phyloP scores from a whole-genome alignment of 2,797 vertebrate genomes.

The Okamejei kenojei region DNA sequence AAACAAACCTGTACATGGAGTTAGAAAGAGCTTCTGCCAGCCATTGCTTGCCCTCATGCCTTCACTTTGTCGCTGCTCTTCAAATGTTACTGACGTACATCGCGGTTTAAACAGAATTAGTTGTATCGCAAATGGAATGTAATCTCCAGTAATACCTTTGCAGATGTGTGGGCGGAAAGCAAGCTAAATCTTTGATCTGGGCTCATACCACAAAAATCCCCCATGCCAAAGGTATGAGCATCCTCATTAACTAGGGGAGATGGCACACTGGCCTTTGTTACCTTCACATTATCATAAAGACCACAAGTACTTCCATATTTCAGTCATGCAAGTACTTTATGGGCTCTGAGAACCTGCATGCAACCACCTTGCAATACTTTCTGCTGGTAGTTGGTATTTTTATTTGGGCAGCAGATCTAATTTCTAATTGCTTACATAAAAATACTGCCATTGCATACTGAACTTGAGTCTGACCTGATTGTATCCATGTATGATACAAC shows the following conservation, averaged over 20 bases:
- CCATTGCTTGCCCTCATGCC: no score
- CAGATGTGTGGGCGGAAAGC: conserved; percentile 27
- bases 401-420: not conserved
- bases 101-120: not conserved
- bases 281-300: not conserved
- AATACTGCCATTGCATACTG: not conserved
- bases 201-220: not conserved
- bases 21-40: not conserved
- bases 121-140: not conserved
- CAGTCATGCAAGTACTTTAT: not conserved
- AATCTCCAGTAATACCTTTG: not conserved
- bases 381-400: not conserved
- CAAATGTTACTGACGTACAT: not conserved
- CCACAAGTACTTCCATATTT: not conserved
- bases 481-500: no score
- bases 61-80: not conserved
- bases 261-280: not conserved
- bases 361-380: not conserved
- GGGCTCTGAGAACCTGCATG: not conserved
- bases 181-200: not conserved
- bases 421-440: not conserved
- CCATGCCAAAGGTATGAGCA: not conserved
- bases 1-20: not conserved
- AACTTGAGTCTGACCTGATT: no score
- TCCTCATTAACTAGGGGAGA: not conserved